These are phyloP conservation scores for Garra rufa DNA, from an alignment of 2,113 vertebrate genomes.

Conservation along the genomic window DNA sequence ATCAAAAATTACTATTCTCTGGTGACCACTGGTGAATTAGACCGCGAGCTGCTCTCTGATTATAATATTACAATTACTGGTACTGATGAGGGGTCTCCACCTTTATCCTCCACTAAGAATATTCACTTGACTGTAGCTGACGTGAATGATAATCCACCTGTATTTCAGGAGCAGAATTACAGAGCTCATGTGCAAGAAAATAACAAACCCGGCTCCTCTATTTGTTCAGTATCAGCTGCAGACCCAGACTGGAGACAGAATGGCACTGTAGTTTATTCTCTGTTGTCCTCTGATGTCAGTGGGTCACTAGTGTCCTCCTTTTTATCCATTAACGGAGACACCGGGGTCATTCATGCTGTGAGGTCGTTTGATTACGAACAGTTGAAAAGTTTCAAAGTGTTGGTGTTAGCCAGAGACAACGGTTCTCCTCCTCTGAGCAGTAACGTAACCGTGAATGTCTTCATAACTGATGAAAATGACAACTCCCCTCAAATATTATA, in stretches of 20 bases:
- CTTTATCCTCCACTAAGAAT: conserved; percentile 57
- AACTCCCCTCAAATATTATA: conserved; percentile 66
- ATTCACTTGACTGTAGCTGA: too few species aligned
- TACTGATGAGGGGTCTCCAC: conserved; percentile 65
- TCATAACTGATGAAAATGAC: conserved; percentile 67
- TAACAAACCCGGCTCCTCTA: too few species aligned
- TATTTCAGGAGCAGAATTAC: too few species aligned
- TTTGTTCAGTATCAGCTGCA: too few species aligned
- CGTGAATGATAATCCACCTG: too few species aligned
- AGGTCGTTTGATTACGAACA: conserved; percentile 56
- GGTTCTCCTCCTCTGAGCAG: too few species aligned
- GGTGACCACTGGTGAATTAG: conserved; percentile 51
- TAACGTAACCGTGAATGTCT: conserved; percentile 51
- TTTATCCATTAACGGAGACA: conserved; percentile 55
- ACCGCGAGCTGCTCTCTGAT: conserved; percentile 55
- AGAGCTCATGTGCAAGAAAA: too few species aligned
- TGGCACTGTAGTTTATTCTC: too few species aligned
- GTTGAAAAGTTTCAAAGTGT: conserved; percentile 13
- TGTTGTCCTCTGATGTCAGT: too few species aligned
- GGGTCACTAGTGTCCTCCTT: conserved; percentile 56
- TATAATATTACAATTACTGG: conserved; percentile 61
- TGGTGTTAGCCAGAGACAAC: too few species aligned
- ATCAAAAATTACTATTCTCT: conserved; percentile 62
- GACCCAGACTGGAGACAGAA: too few species aligned
- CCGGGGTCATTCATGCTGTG: conserved; percentile 67